Evolutionary conservation across 2,797 vertebrate genomes (phyloP).

Genomic region (Malurus splendens): DNA sequence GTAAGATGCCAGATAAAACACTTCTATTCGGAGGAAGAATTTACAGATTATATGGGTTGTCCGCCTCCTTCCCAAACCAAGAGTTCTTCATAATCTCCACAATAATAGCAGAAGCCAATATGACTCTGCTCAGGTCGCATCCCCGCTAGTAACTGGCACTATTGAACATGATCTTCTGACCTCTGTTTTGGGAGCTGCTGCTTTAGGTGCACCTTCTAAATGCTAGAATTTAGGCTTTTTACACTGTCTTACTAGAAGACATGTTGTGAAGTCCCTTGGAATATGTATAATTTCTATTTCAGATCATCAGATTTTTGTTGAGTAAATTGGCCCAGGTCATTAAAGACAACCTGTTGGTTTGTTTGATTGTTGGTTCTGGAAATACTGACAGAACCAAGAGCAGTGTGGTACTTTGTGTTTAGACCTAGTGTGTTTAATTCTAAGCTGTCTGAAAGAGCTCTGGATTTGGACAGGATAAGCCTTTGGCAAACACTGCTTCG

Average conservation of each 20-base stretch:
- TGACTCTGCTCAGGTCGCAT: background rate
- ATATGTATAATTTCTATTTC: background rate
- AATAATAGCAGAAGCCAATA: background rate
- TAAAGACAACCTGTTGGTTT: background rate
- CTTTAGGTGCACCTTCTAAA: background rate
- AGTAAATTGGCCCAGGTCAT: background rate
- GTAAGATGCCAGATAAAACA: background rate
- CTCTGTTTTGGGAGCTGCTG: background rate
- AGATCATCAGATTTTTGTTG: background rate
- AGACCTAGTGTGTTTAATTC: background rate
- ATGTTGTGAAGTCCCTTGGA: background rate
- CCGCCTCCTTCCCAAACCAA: accelerated
- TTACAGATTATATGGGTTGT: background rate
- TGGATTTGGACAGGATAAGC: background rate
- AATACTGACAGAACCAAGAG: background rate
- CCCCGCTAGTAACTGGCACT: background rate
- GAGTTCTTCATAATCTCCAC: background rate
- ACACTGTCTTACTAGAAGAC: background rate
- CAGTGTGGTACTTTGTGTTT: background rate
- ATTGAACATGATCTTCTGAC: background rate
- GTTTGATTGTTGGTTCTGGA: background rate
- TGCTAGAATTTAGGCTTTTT: background rate
- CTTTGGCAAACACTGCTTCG: background rate
- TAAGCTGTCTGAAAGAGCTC: background rate
- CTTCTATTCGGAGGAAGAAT: background rate